Base-by-base conservation (phyloP, 2,113 vertebrate genomes). In the Connochaetes taurinus region DNA sequence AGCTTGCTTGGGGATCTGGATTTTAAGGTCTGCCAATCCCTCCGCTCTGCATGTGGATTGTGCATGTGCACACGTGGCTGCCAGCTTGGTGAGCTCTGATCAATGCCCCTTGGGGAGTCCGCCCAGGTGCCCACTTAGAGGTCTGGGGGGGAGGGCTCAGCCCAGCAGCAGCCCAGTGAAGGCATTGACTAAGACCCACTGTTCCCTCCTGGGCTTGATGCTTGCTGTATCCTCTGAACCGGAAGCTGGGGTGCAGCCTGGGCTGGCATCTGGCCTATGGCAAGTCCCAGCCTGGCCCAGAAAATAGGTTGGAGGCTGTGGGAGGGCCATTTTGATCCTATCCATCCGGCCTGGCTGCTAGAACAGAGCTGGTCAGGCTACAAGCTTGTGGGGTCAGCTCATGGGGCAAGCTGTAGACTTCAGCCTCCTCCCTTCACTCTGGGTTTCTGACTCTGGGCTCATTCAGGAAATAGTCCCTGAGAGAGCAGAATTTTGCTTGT, bases 241-340 rank as follows among this genome's bases (percentile, higher is more conserved):
- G 82, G 92, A 95, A 95, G 78, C 40, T 19, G 55, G 40, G 58
- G 92, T 57, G 29, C 50, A 93, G 89, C 29, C 31, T 31, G 11
- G 31, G 52, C 6, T 58, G 86, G 92, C 53, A 21, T 87, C 31
- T 2, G 71, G 85, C 60, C 84, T 19, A 50, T 40, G 85, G 43
- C 96, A 94, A 82, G 97, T 88, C 88, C 81, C 64, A 76, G 91
- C 95, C 50, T 1, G 81, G 93, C 84, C 52, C n/a, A 52, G 74
- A 52, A 91, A 95, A 60, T 71, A 87, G 84, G 94, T 45, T 80
- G 90, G 50, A 36, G 27, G 81, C 40, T 36, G 33, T 84, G 92
- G 92, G 90, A 10, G 27, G 95, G 33, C 52, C 84, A 5, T 36
- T 52, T 74, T 53, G 40, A 84, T 53, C 33, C 60, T 40, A 23